These are phyloP conservation scores for Pachliopta kotzebuea DNA, from an alignment of 2,888 invertebrate genomes.

Conservation along the genomic window DNA sequence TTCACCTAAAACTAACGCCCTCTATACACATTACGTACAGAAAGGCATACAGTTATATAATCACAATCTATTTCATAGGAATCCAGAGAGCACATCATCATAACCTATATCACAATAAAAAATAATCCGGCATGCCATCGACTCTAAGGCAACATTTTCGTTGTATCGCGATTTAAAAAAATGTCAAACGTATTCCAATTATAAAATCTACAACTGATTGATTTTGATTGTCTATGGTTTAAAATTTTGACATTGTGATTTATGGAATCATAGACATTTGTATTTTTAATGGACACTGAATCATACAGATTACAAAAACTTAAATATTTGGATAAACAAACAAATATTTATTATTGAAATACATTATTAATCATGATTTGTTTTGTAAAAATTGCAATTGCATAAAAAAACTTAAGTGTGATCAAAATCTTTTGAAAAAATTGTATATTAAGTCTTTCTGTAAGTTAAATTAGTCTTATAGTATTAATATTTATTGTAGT, in stretches of 20 bases:
- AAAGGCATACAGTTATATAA: neutral
- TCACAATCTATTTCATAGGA: constrained; percentile 24
- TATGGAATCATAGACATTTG: neutral
- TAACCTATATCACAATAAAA: constrained; percentile 30
- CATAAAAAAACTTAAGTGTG: too few species aligned
- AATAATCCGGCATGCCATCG: constrained; percentile 29
- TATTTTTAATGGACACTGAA: neutral
- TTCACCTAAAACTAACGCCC: constrained; percentile 7
- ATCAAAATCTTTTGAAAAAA: too few species aligned
- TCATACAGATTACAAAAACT: neutral
- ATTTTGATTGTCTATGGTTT: neutral
- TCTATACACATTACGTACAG: constrained; percentile 3
- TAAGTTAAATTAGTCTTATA: too few species aligned
- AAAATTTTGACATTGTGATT: neutral
- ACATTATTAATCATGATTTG: too few species aligned
- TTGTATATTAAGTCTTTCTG: too few species aligned
- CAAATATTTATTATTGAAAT: too few species aligned
- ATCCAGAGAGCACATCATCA: constrained; percentile 30
- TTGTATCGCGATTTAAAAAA: constrained; percentile 10
- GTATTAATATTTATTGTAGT: too few species aligned
- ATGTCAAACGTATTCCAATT: neutral
- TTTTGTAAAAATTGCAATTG: too few species aligned
- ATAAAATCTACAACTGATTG: neutral
- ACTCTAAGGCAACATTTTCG: constrained; percentile 27
- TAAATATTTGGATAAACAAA: too few species aligned